These are phyloP conservation scores for Spermophilus dauricus DNA, from an alignment of 2,113 vertebrate genomes.

Conservation along the genomic window DNA sequence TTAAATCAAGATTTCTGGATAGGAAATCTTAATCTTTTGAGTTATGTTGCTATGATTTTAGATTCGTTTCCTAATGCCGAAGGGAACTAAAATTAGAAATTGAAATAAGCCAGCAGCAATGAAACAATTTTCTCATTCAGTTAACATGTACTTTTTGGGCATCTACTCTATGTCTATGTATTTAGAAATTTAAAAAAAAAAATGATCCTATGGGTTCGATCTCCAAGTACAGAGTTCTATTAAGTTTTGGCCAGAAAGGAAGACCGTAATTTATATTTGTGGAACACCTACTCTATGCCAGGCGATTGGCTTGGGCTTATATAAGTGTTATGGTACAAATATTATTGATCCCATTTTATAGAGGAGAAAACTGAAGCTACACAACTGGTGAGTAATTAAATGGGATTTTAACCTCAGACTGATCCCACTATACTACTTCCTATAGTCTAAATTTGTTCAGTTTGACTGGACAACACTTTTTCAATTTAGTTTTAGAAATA, in stretches of 20 bases:
- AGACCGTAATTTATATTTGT: slow-evolving; percentile 23
- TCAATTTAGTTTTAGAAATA: background rate
- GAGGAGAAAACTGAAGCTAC: background rate
- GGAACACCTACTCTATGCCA: background rate
- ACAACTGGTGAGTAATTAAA: background rate
- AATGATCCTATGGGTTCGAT: background rate
- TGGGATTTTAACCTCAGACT: background rate
- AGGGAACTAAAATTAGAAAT: slow-evolving; percentile 74
- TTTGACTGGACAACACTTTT: background rate
- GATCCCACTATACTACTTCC: background rate
- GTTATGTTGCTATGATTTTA: slow-evolving; percentile 68
- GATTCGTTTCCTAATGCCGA: slow-evolving; percentile 63
- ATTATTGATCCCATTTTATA: slow-evolving; percentile 12
- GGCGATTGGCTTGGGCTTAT: background rate
- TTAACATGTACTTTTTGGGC: slow-evolving; percentile 56
- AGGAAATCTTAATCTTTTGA: slow-evolving; percentile 77
- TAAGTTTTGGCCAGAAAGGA: slow-evolving; percentile 8
- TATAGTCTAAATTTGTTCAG: slow-evolving; percentile 20
- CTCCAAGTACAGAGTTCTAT: slow-evolving; percentile 38
- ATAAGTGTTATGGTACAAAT: slow-evolving; percentile 24
- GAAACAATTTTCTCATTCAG: slow-evolving; percentile 66
- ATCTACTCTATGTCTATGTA: slow-evolving; percentile 2
- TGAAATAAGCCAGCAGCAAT: slow-evolving; percentile 60
- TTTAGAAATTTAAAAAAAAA: slow-evolving; percentile 18
- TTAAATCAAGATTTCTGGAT: slow-evolving; percentile 77